phyloP scores from a whole-genome alignment of 2,888 invertebrate species.

The Phortica okadai region DNA sequence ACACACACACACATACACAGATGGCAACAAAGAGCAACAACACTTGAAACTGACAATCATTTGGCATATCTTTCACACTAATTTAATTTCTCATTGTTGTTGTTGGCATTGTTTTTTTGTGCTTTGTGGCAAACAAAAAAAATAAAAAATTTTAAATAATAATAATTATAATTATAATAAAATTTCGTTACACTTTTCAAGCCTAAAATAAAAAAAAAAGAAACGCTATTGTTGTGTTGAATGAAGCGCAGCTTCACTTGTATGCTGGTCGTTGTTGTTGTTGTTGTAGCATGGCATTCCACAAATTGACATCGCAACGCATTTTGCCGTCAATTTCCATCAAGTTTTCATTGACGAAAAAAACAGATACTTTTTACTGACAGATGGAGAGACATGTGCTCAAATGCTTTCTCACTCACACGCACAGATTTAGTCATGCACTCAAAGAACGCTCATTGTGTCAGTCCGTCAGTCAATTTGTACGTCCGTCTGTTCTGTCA shows the following conservation, averaged over 20 bases:
- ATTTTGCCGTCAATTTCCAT: no score
- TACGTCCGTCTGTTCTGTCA: no score
- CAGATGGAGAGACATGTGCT: no score
- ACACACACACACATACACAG: neutral
- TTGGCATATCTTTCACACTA: slow-evolving; percentile 23
- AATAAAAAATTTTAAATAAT: neutral
- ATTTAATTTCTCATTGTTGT: neutral
- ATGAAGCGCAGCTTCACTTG: neutral
- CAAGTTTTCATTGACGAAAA: no score
- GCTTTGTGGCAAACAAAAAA: neutral
- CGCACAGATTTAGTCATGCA: no score
- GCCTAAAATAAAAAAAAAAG: neutral
- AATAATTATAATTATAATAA: slow-evolving; percentile 4
- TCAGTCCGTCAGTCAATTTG: no score
- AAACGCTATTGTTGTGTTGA: neutral
- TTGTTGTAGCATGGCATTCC: no score
- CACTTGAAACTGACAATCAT: slow-evolving; percentile 16
- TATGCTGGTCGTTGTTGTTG: neutral
- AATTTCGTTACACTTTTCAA: slow-evolving; percentile 9
- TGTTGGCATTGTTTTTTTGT: neutral
- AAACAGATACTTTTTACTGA: no score
- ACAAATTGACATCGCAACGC: no score
- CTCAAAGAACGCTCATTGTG: no score
- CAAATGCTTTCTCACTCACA: no score
- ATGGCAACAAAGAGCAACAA: neutral